A percentile compares a stretch with the other conserved stretches of the same genome.
Evolutionary conservation across 2,113 vertebrate species (phyloP).

Genomic region (Ciconia maguari): DNA sequence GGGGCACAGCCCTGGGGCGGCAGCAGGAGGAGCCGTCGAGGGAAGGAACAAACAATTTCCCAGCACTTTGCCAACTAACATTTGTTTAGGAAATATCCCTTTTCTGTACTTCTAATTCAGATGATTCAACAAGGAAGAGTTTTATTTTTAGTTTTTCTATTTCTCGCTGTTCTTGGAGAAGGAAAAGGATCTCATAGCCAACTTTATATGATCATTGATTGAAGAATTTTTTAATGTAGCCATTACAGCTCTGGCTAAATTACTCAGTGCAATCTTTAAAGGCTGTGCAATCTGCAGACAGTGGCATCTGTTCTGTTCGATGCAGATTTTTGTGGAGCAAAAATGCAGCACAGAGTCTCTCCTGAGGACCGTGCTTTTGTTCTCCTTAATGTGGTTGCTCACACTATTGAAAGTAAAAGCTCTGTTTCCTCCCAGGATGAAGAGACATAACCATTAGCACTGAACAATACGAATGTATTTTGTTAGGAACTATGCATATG

Average conservation of each 20-base stretch:
- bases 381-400: not conserved
- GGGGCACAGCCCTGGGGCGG: not conserved
- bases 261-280: constrained; percentile 3
- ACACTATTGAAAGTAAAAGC: not conserved
- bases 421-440: not conserved
- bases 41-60: not conserved
- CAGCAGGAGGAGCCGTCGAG: not conserved
- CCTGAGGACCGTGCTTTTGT: not conserved
- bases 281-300: not conserved
- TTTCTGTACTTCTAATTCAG: not conserved
- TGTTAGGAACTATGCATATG: not conserved
- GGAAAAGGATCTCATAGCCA: not conserved
- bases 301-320: constrained; percentile 6
- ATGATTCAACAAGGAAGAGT: not conserved
- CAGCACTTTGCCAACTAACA: not conserved
- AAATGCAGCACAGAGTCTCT: not conserved
- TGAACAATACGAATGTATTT: not conserved
- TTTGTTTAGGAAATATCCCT: not conserved
- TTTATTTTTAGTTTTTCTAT: constrained; percentile 23
- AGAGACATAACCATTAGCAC: not conserved
- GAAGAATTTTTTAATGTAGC: not conserved
- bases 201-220: not conserved
- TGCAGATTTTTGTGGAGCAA: constrained; percentile 15
- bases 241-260: constrained; percentile 11
- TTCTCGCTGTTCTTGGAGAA: not conserved